These are phyloP conservation scores for Leptinotarsa juncta DNA, from an alignment of 2,888 invertebrate genomes.

Conservation along the genomic window DNA sequence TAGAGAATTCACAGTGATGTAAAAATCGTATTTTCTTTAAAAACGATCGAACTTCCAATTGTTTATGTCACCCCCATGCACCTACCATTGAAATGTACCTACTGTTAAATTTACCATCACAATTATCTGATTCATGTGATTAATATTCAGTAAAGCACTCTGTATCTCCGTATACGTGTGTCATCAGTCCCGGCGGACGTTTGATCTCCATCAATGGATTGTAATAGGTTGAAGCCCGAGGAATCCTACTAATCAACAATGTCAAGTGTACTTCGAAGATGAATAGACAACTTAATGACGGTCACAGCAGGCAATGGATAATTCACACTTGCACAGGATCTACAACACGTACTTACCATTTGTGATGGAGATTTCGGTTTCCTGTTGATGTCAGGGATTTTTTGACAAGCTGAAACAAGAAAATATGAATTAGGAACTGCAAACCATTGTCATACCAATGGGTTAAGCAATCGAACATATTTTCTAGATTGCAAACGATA, in stretches of 20 bases:
- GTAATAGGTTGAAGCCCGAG: slow-evolving; percentile 8
- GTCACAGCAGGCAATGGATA: neutral
- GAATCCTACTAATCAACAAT: neutral
- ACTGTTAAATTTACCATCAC: neutral
- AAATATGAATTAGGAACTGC: slow-evolving; percentile 36
- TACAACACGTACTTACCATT: slow-evolving; percentile 79
- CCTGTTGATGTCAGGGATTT: slow-evolving; percentile 67
- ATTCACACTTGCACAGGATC: neutral
- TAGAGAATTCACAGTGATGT: no score
- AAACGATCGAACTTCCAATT: no score
- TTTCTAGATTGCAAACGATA: no score
- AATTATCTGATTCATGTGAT: slow-evolving; percentile 14
- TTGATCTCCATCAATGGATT: slow-evolving; percentile 22
- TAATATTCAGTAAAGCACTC: slow-evolving; percentile 20
- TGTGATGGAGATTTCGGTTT: slow-evolving; percentile 91
- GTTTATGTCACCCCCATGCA: no score
- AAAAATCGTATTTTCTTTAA: no score
- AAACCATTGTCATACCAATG: no score
- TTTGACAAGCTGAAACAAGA: slow-evolving; percentile 73
- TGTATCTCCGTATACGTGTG: neutral
- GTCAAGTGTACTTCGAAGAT: slow-evolving; percentile 1
- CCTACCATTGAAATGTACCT: neutral
- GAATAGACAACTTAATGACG: slow-evolving; percentile 31
- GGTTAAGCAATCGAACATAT: no score
- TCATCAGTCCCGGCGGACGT: slow-evolving; percentile 23